Conservation (phyloP, 2,113 vertebrate species). For the Pygoscelis antarcticus region DNA sequence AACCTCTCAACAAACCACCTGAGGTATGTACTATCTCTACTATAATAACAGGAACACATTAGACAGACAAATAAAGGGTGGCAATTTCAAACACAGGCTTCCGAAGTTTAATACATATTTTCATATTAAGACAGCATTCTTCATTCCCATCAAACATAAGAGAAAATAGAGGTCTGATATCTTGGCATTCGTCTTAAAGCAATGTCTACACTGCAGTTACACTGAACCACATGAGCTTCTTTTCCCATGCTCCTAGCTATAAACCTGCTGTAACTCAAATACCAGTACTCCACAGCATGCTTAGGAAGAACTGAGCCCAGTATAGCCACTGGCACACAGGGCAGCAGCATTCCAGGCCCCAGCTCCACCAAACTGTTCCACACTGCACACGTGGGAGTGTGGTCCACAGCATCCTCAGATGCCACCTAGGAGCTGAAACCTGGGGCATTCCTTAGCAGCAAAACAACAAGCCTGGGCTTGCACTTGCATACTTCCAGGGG, state of each 20-base stretch:
- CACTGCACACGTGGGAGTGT: accelerated
- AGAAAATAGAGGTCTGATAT: neutral
- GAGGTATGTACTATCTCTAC: neutral
- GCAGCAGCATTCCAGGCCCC: neutral
- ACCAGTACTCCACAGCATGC: neutral
- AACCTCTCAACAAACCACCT: neutral
- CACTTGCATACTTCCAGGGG: neutral
- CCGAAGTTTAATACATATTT: neutral
- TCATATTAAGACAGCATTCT: neutral
- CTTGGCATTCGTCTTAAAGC: neutral
- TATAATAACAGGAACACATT: neutral
- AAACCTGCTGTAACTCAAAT: neutral
- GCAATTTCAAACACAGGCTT: neutral
- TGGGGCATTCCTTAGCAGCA: neutral
- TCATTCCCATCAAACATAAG: neutral
- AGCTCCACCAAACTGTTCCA: neutral
- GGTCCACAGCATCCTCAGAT: neutral
- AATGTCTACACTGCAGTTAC: neutral
- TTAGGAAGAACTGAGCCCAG: neutral
- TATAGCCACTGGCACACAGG: neutral
- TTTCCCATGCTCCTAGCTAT: neutral
- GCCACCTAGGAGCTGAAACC: neutral
- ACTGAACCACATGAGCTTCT: neutral
- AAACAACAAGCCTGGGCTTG: neutral
- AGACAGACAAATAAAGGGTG: neutral